A percentile compares a stretch with the other conserved stretches of the same genome.
phyloP scores from a whole-genome alignment of 2,888 invertebrate genomes.

The Tryphoninae sp. region DNA sequence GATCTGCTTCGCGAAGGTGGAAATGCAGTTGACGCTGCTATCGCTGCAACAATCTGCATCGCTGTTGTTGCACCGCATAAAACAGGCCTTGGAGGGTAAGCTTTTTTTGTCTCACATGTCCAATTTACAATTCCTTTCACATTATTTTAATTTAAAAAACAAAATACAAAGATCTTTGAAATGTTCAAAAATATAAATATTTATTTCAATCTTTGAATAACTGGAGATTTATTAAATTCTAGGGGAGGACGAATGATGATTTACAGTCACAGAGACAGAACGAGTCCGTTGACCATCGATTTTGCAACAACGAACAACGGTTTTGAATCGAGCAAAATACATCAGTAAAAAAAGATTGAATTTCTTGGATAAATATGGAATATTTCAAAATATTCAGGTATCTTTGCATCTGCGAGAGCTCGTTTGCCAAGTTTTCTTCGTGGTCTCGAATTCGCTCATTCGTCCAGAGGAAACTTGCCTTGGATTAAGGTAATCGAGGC shows the following conservation, averaged over 20 bases:
- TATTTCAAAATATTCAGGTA: constrained; percentile 54
- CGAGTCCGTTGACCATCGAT: constrained; percentile 83
- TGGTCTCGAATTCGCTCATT: constrained; percentile 84
- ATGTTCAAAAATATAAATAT: not conserved
- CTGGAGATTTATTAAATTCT: constrained; percentile 66
- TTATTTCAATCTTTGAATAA: constrained; percentile 20
- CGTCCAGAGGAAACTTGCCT: constrained; percentile 83
- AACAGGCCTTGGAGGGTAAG: too few relatives aligned
- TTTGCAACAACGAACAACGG: constrained; percentile 81
- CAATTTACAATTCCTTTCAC: too few relatives aligned
- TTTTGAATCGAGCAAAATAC: constrained; percentile 47
- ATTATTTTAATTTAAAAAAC: too few relatives aligned
- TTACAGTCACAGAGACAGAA: constrained; percentile 86
- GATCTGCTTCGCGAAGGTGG: too few relatives aligned
- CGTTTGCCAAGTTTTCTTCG: constrained; percentile 84
- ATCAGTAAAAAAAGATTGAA: too few relatives aligned
- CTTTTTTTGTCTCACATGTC: too few relatives aligned
- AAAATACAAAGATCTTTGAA: too few relatives aligned
- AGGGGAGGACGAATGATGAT: constrained; percentile 89
- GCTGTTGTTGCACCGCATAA: too few relatives aligned
- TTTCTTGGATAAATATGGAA: too few relatives aligned
- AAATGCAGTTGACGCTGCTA: too few relatives aligned
- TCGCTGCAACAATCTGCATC: too few relatives aligned
- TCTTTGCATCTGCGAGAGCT: constrained; percentile 65
- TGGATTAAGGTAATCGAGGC: constrained; percentile 85